These are phyloP conservation scores for Micrasema minimum DNA, from an alignment of 1,140 invertebrate species.

Conservation along the genomic window DNA sequence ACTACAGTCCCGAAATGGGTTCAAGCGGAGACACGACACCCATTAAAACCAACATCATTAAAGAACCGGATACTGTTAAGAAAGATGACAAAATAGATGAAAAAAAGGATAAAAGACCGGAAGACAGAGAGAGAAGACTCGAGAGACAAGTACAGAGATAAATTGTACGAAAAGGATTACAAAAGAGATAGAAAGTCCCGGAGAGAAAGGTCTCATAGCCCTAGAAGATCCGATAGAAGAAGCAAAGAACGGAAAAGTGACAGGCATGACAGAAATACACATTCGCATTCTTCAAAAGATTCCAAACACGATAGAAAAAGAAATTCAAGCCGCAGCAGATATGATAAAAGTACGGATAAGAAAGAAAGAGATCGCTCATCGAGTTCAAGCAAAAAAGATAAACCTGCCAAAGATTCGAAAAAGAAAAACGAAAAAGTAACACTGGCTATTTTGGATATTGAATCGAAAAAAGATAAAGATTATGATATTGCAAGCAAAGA, in stretches of 20 bases:
- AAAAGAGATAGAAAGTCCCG: not conserved
- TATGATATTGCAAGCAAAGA: no score
- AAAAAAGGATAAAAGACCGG: not conserved
- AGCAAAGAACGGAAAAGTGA: not conserved
- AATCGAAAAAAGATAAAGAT: no score
- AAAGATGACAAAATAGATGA: not conserved
- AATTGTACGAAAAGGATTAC: not conserved
- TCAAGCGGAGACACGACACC: slow-evolving; percentile 40
- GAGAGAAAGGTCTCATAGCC: not conserved
- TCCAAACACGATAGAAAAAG: slow-evolving; percentile 3
- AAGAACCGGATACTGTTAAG: not conserved
- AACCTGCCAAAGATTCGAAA: not conserved
- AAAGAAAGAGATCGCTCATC: not conserved
- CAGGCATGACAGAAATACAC: not conserved
- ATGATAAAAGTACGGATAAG: not conserved
- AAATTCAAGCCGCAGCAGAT: slow-evolving; percentile 1
- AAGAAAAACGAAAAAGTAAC: not conserved
- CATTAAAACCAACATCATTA: slow-evolving; percentile 2
- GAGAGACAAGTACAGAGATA: not conserved
- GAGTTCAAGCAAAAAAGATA: not conserved
- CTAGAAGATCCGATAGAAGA: slow-evolving; percentile 1
- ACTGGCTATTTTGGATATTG: no score
- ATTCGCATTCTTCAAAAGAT: slow-evolving; percentile 7
- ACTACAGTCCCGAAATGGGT: slow-evolving; percentile 47
- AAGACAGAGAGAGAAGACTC: slow-evolving; percentile 18